Base-by-base conservation (phyloP, 92 coral and sea anemone genomes). In the Desmophyllum pertusum region DNA sequence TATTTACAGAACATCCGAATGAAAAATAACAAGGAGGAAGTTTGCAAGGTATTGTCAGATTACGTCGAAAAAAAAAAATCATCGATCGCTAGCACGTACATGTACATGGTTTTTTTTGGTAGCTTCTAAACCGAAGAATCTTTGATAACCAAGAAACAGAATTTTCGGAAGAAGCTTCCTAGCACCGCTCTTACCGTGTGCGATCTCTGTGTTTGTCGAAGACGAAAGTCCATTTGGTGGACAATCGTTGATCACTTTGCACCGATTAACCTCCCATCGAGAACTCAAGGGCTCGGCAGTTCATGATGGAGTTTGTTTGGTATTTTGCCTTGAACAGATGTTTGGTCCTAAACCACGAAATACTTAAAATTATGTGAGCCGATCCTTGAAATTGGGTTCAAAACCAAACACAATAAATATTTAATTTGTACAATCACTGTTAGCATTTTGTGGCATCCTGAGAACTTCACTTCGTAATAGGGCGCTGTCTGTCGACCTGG, bases 41-140 rank as follows among this genome's bases (percentile, higher is more conserved):
- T 96, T 96, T 85, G 99, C 99, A 35, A 90, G 99, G 99, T 96
- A 94, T 77, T 23, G 18, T 1, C n/a, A n/a, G n/a, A 25, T 82
- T 37, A 41, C 36, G 21, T 15, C 53, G 21, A 6, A 37, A n/a
- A n/a, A n/a, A n/a, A n/a, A n/a, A n/a, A n/a, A n/a, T 59, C 11
- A 63, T 40, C 39, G 40, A 30, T 35, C 14, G 10, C 70, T 10
- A 3, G n/a, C 41, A 25, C 52, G 65, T 33, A n/a, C 33, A 69
- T 53, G 69, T 69, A 38, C 50, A 53, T 0, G 5, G 41, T n/a
- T n/a, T n/a, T n/a, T 37, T 70, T 69, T 69, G 85, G 41, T 48
- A 39, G 43, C 62, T 45, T 27, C 43, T 65, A n/a, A n/a, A 30
- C 45, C 45, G 27, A 21, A 1, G 36, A 51, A 10, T 3, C 17